Evolutionary conservation across 1,140 invertebrate species (phyloP).

Genomic region (Heterodera schachtii): DNA sequence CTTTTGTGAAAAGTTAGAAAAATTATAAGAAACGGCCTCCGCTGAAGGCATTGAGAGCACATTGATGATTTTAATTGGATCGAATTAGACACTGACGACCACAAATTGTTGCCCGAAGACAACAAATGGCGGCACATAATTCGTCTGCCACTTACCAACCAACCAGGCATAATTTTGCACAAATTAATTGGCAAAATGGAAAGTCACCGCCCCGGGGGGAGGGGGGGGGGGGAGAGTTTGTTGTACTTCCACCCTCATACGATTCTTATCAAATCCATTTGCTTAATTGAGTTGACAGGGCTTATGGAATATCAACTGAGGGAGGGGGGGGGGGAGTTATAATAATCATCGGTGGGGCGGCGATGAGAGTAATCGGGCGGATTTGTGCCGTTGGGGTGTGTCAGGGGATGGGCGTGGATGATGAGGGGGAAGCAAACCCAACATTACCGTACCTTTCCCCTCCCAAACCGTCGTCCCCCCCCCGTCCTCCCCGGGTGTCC

Average conservation of each 20-base stretch:
- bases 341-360: not conserved
- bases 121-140: not conserved
- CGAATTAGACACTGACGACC: not conserved
- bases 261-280: not conserved
- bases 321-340: not conserved
- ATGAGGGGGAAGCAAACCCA: not conserved
- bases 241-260: not conserved
- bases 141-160: not conserved
- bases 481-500: not conserved
- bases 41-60: not conserved
- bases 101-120: not conserved
- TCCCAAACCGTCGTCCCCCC: not conserved
- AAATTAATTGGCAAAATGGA: constrained; percentile 13
- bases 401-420: not conserved
- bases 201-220: not conserved
- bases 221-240: not conserved
- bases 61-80: constrained; percentile 6
- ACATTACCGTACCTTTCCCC: not conserved
- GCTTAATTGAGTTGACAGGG: not conserved
- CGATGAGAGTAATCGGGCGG: too few relatives aligned
- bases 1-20: not conserved
- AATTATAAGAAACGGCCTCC: not conserved
- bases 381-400: not conserved
- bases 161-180: constrained; percentile 1
- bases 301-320: too few relatives aligned